Conservation (phyloP, 1,140 invertebrate species). For the Aethina tumida region DNA sequence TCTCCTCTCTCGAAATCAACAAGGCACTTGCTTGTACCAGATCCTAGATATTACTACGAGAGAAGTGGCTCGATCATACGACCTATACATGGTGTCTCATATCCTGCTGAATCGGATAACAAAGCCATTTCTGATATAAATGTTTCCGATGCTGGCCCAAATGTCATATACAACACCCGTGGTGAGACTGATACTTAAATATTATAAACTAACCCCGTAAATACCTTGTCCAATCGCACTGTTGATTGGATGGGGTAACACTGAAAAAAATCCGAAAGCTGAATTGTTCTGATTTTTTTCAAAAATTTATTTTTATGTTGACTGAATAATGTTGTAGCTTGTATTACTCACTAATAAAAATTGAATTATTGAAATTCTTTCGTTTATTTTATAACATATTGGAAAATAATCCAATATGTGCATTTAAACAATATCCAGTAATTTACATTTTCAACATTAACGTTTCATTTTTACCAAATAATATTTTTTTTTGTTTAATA, state of each 20-base stretch:
- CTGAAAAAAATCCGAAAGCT: not conserved
- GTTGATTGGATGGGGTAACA: not conserved
- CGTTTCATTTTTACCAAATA: too few relatives aligned
- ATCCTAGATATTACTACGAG: conserved; percentile 59
- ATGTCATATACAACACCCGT: conserved; percentile 22
- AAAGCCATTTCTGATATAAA: conserved; percentile 21
- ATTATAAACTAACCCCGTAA: not conserved
- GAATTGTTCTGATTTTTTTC: not conserved
- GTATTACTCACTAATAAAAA: too few relatives aligned
- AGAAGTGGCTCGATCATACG: conserved; percentile 31
- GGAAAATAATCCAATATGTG: too few relatives aligned
- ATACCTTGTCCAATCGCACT: not conserved
- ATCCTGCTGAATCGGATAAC: conserved; percentile 19
- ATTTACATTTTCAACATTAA: too few relatives aligned
- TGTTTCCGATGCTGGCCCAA: conserved; percentile 18
- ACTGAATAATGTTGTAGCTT: too few relatives aligned
- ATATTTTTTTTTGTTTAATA: too few relatives aligned
- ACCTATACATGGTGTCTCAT: conserved; percentile 38
- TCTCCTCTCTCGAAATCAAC: conserved; percentile 70
- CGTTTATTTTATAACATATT: too few relatives aligned
- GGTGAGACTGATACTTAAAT: conserved; percentile 19
- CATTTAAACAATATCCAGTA: too few relatives aligned
- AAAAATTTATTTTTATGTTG: too few relatives aligned
- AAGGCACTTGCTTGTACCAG: conserved; percentile 62
- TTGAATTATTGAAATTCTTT: too few relatives aligned